Evolutionary conservation across 2,113 vertebrate genomes (phyloP), one percentile per base, ranked within the genome.

Genomic region (Nesoenas mayeri): DNA sequence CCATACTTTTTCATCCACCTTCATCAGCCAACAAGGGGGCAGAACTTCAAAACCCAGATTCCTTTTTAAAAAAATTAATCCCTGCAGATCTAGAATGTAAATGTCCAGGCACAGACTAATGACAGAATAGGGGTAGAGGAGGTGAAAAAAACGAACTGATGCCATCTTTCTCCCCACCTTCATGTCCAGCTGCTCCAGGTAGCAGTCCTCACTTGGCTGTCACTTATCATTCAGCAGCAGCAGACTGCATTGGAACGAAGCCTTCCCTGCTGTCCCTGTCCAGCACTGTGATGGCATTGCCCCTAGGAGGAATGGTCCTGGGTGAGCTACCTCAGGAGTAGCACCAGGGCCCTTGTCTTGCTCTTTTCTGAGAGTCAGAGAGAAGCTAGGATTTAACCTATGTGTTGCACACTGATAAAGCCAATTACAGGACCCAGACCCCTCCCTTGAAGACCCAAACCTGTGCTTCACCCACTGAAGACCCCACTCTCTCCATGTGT

Each of bases 1-100:
- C 24, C 34, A 40, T 82, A 64, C 58, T 93, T 95, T 36, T 90
- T 66, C 78, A 85, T 74, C 42, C 22, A 67, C 75, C 60, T 95
- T 88, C 87, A 29, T 25, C 38, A 81, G 73, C 66, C 85, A 93
- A 38, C 20, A 67, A 72, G 80, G 25, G 47, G 42, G 69, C 21
- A 77, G 73, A 50, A 87, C 28, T 73, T 81, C 79, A 93, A 93
- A 89, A 6, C 10, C n/a, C 18, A 40, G 20, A 31, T 84, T 80
- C 74, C 65, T 90, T 66, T 5, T 8, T 18, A 72, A 72, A 69
- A 79, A 32, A 12, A 62, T 38, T 24, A 50, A 47, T 65, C 11
- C 20, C 11, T 7, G 24, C 51, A 72, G 25, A 75, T 44, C 11
- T 32, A 64, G 77, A 83, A 74, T 26, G 11, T 89, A 67, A 54